phyloP scores from a whole-genome alignment of 2,113 vertebrate species.

The Scopus umbretta region DNA sequence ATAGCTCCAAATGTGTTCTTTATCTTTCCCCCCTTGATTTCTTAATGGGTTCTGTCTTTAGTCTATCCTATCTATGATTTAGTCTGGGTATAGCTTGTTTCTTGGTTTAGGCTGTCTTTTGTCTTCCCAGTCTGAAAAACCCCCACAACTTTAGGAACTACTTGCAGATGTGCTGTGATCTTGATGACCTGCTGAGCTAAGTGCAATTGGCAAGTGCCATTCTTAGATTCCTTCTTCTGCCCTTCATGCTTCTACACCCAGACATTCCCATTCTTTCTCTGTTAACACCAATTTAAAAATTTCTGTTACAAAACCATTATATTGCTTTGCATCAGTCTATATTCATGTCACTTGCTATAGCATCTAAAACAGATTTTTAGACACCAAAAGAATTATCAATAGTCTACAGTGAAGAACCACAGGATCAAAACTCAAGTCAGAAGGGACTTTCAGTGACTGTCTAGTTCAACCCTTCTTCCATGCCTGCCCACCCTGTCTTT shows the following conservation, averaged over 20 bases:
- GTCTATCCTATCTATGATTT: neutral
- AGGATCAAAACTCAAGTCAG: neutral
- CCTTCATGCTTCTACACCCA: neutral
- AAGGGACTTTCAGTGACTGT: neutral
- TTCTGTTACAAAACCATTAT: neutral
- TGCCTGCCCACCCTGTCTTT: neutral
- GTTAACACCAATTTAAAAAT: neutral
- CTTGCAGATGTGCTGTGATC: neutral
- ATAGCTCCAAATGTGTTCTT: neutral
- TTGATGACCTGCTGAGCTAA: neutral
- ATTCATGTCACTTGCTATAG: neutral
- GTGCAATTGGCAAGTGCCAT: neutral
- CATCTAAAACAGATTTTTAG: neutral
- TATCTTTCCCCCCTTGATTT: neutral
- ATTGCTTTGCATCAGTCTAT: neutral
- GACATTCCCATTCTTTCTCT: neutral
- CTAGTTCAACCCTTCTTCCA: neutral
- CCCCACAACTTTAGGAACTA: neutral
- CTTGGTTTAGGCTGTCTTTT: neutral
- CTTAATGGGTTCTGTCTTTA: neutral
- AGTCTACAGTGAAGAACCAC: neutral
- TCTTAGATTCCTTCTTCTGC: neutral
- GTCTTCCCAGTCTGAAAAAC: neutral
- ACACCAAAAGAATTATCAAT: neutral
- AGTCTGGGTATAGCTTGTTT: neutral